Base-by-base conservation (phyloP, 2,888 invertebrate species). In the Thereva nobilitata region DNA sequence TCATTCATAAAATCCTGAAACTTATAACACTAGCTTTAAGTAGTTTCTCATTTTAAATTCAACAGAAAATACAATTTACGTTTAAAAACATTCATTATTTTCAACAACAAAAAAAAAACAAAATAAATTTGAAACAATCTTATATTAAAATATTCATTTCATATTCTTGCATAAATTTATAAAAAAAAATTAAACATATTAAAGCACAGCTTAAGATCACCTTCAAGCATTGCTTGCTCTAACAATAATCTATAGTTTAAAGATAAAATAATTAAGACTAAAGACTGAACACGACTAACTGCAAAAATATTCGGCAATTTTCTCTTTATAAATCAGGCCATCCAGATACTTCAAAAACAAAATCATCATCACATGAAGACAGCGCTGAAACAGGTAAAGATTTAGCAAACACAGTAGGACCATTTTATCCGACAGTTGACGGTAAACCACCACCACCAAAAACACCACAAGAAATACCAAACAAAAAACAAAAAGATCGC, bases 381-480 rank as follows among this genome's bases (percentile, higher is more conserved):
- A 53, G 40, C 3, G 57, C 67, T 35, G 61, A 71, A 44, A 50
- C 55, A n/a, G 74, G 74, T 12, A 72, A 72, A 45, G 77, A 76
- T 44, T 23, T 61, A 41, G 75, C 73, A 59, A 77, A 75, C 66
- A 70, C 72, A 4, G 55, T 72, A 7, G 70, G 71, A 64, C 78
- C 80, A 50, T 79, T 80, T 57, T 81, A 80, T 70, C 81, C 80
- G 37, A 80, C 80, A 0, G 47, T 77, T 40, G 80, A 81, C 70
- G 80, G 81, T 44, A 81, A 79, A 67, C 75, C 40, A 9, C 79
- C 79, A 1, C 79, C 40, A 9, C 79, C 79, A 1, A 80, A 79
- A 57, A 57, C 71, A 37, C 72, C 68, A 23, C 73, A 70, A 64
- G 72, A 71, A 47, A 72, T 73, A 44, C 74, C 73, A 55, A 67